These are phyloP conservation scores for Sorex araneus DNA, from an alignment of 2,113 vertebrate genomes.

Conservation along the genomic window DNA sequence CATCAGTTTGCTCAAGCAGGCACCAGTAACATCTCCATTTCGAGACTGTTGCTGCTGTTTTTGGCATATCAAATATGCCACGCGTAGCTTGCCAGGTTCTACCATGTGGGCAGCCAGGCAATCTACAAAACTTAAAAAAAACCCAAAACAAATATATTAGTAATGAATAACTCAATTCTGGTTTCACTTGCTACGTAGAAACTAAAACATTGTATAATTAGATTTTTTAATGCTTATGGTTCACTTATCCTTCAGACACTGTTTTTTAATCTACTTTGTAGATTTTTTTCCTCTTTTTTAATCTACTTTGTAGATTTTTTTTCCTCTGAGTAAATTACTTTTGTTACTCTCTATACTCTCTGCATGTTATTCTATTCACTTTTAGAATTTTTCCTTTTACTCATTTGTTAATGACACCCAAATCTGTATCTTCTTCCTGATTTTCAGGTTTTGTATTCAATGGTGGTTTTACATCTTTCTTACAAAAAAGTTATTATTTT, in stretches of 20 bases:
- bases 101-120: too few relatives aligned
- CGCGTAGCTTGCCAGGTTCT: too few relatives aligned
- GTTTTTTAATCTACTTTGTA: neutral
- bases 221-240: neutral
- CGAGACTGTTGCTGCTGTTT: too few relatives aligned
- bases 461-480: neutral
- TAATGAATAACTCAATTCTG: neutral
- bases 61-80: too few relatives aligned
- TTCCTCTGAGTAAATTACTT: neutral
- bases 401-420: neutral
- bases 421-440: neutral
- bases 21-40: too few relatives aligned
- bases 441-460: conserved; percentile 2
- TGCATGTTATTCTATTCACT: neutral
- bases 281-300: neutral
- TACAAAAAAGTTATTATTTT: neutral
- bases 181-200: neutral
- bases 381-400: neutral
- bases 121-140: too few relatives aligned
- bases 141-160: too few relatives aligned
- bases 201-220: neutral
- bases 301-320: neutral
- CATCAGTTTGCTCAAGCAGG: too few relatives aligned
- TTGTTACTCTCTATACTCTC: neutral
- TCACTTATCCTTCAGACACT: neutral